Evolutionary conservation across 2,888 invertebrate genomes (phyloP), one percentile per base, ranked within the genome.

Genomic region (Bombyx huttoni): DNA sequence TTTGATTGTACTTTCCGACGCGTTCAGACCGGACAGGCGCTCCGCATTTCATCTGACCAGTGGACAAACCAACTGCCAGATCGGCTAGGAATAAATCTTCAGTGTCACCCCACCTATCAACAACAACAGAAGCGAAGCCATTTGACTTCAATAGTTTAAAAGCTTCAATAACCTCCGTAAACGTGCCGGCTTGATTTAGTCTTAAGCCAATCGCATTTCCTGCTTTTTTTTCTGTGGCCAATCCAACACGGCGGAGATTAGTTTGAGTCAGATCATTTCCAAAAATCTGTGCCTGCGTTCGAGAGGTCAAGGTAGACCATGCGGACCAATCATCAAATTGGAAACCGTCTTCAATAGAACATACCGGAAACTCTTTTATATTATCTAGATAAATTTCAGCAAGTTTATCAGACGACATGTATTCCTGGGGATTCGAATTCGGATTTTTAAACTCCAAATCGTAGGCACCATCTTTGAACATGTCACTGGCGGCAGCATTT

Each of bases 241-340:
- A 93, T 69, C 94, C 91, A 64, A 99, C 96, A 66, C 96, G 92
- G 73, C 95, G 94, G 12, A 96, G 93, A 75, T 96, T 98, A 33
- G 93, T 92, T 53, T 99, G 99, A 34, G 98, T 97, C 75, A 99
- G 91, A 84, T 99, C 99, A 77, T 99, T 99, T 57, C 97, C 98
- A 52, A 94, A 92, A 67, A 96, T 91, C 86, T 96, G 98, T 56
- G 92, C 92, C 24, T 82, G 75, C 12, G 94, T 93, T 51, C 91
- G 91, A 47, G 89, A 83, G 12, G 94, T 92, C 59, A 97, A 89
- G 53, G 90, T 89, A 9, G 93, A 91, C 97, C 98, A 99, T 24
- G 98, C 97, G n/a, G 93, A 93, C 99, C 99, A 99, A 75, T 98
- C 97, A 75, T 99, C 99, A 80, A 94, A 97, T 67, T 99, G 98